Evolutionary conservation across 1,140 invertebrate species (phyloP), one percentile per base, ranked within the genome.

Genomic region (Anastatus disparis): DNA sequence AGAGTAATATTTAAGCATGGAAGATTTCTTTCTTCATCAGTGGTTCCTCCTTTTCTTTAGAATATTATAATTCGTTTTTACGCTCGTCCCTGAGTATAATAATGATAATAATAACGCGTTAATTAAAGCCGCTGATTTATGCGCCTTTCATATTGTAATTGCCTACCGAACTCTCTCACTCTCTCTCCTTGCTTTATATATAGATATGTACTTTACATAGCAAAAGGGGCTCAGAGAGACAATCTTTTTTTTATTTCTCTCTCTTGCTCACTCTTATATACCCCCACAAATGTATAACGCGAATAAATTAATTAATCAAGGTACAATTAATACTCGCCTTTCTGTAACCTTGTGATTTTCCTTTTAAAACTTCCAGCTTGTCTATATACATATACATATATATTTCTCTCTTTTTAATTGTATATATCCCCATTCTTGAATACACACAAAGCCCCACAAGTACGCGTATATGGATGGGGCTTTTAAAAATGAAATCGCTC

Each of bases 141-240:
- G 79, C 75, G 80, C 81, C 81, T 84, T 85, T 84, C 84, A 85
- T 84, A 85, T 85, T 85, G 80, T 84, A 85, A 85, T 84, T 85
- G 79, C 82, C 77, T 78, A 74, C 80, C 79, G 77, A 83, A 84
- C 83, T 82, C 79, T n/a, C n/a, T n/a, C 77, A 81, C 75, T 78
- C 75, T n/a, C n/a, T n/a, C n/a, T n/a, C n/a, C n/a, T n/a, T n/a
- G n/a, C n/a, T n/a, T n/a, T n/a, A n/a, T n/a, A n/a, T n/a, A n/a
- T n/a, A n/a, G n/a, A n/a, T n/a, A n/a, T n/a, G n/a, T n/a, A n/a
- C n/a, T n/a, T n/a, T n/a, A n/a, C n/a, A n/a, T n/a, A n/a, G n/a
- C n/a, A n/a, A n/a, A n/a, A n/a, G n/a, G n/a, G n/a, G n/a, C n/a
- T n/a, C n/a, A n/a, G n/a, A n/a, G n/a, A n/a, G n/a, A n/a, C n/a